Evolutionary conservation across 2,888 invertebrate genomes (phyloP), one percentile per base, ranked within the genome.

Genomic region (Temnothorax rugatulus): DNA sequence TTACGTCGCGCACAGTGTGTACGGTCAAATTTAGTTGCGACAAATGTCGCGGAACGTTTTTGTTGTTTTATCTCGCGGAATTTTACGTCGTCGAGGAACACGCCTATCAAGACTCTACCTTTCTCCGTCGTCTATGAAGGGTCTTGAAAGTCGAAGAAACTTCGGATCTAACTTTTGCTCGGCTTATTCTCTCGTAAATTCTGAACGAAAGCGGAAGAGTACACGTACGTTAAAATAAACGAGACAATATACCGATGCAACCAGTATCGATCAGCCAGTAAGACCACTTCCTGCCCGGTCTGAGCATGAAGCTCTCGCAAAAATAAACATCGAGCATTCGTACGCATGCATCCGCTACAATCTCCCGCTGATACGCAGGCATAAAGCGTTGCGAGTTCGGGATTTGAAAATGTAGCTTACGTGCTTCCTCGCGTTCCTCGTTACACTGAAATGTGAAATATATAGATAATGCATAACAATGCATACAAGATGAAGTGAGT

Each of bases 321-420:
- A 47, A 25, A 18, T 25, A 25, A 38, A 74, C 69, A 15, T 21
- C 38, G 38, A 21, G 21, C 74, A 74, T 73, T 73, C n/a, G 75
- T 79, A 59, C 18, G 44, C 25, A 21, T 59, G 15, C 47, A 47
- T 44, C 57, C 73, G 11, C 47, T 59, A 21, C 13, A 44, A 79
- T 79, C 41, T 74, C 44, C 11, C 15, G 34, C 44, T 61, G 74
- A 47, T 79, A 75, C 38, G 75, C 75, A n/a, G 47, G 5, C 47
- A 59, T 79, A 74, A 73, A 73, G 34, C 57, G 41, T 21, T 44
- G n/a, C 47, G 38, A 81, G 47, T 21, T 2, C 38, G 21, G 38
- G 47, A 59, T 79, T 79, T 73, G 74, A 81, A 81, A 75, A 38
- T 38, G 75, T 34, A 73, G 59, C 18, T 79, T 79, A 71, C 44